Conservation (phyloP, 2,797 vertebrate species). For the Aselliscus stoliczkanus region DNA sequence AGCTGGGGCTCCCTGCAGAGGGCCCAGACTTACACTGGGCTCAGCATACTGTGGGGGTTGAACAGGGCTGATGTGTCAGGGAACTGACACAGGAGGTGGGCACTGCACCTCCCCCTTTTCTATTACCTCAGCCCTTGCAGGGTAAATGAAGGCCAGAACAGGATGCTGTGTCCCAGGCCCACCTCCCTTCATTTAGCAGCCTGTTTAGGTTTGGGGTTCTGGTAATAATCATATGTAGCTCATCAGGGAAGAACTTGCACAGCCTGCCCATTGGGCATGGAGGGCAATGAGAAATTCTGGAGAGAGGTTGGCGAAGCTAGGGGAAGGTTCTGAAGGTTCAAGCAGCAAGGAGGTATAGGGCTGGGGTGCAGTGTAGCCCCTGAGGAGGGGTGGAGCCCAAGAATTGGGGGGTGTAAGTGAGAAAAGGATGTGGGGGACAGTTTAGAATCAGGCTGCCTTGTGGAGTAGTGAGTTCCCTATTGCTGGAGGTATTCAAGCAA, state of each 20-base stretch:
- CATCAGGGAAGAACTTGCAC: not conserved
- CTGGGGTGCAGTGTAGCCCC: not conserved
- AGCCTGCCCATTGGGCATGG: not conserved
- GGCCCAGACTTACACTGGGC: not conserved
- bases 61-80: not conserved
- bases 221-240: not conserved
- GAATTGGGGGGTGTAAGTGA: constrained; percentile 32
- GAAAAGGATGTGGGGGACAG: not conserved
- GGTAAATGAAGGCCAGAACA: not conserved
- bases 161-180: not conserved
- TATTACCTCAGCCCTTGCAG: not conserved
- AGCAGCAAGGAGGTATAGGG: not conserved
- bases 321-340: not conserved
- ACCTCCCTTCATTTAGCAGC: not conserved
- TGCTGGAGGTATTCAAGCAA: not conserved
- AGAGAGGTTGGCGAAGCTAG: not conserved
- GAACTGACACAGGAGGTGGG: not conserved
- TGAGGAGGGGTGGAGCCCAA: not conserved
- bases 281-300: not conserved
- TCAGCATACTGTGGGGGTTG: not conserved
- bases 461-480: not conserved
- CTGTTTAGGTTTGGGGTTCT: not conserved
- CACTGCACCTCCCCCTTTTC: not conserved
- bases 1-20: not conserved
- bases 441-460: not conserved